These are phyloP conservation scores for Drosophila mauritiana DNA, from an alignment of 1,140 invertebrate species.

Conservation along the genomic window DNA sequence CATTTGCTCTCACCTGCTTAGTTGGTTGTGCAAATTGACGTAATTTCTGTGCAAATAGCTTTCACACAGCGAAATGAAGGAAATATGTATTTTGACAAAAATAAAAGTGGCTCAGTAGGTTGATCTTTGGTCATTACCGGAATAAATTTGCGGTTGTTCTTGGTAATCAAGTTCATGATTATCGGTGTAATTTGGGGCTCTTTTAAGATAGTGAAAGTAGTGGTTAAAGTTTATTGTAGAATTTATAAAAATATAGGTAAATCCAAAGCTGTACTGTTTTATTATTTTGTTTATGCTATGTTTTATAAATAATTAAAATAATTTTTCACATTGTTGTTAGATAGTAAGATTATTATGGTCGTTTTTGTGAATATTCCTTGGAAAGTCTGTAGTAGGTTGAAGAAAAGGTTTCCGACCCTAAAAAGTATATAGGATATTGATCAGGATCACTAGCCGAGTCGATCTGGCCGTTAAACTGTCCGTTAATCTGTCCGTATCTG, in stretches of 20 bases:
- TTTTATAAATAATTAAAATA: too few species aligned
- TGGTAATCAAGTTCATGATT: constrained; percentile 18
- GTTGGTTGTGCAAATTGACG: constrained; percentile 57
- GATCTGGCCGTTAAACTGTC: too few species aligned
- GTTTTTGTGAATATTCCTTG: too few species aligned
- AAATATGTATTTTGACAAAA: constrained; percentile 48
- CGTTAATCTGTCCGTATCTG: too few species aligned
- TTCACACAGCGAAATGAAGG: constrained; percentile 39
- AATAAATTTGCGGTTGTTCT: constrained; percentile 30
- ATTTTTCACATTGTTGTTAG: too few species aligned
- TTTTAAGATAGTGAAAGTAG: constrained; percentile 30
- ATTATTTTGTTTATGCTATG: too few species aligned
- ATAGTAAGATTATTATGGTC: too few species aligned
- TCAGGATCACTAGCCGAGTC: too few species aligned
- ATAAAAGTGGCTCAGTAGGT: constrained; percentile 43
- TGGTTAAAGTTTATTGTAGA: not conserved
- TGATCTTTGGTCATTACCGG: constrained; percentile 55
- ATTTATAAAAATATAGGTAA: constrained; percentile 8
- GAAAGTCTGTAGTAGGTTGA: too few species aligned
- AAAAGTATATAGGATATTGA: too few species aligned
- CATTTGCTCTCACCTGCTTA: constrained; percentile 28
- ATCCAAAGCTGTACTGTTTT: not conserved
- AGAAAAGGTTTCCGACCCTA: too few species aligned
- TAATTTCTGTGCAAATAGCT: constrained; percentile 59
- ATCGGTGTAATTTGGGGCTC: constrained; percentile 28